Base-by-base conservation (phyloP, 1,140 invertebrate species). In the Drosophila pachea region DNA sequence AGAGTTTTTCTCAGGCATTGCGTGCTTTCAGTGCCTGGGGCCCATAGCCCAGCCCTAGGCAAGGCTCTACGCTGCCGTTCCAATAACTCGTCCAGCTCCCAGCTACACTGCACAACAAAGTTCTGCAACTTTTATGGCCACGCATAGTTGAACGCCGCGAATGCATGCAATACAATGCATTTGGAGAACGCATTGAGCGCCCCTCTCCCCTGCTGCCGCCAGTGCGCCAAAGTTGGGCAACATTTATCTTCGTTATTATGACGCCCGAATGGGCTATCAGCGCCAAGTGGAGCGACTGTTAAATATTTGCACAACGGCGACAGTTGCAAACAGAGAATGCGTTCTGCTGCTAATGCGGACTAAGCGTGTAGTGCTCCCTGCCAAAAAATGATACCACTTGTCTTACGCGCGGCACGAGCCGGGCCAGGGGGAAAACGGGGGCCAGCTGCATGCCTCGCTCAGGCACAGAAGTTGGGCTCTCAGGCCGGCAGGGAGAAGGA, bases 201-300 rank as follows among this genome's bases (percentile, higher is more conserved):
- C 45, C 8, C 40, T 14, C 29, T 12, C 52, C 62, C 74, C 61
- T 79, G 63, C 71, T 86, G 70, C 42, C 11, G 0, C 9, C 64
- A 74, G 66, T 22, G 22, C 22, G 22, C 22, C 22, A 79, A 84
- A 84, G 63, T 84, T 84, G 79, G 52, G 70, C 70, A 72, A 81
- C 81, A 84, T 84, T 84, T 84, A 84, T 84, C 81, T 86, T 84
- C 81, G 81, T 84, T 84, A 84, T 84, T 86, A 84, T 84, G 81
- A 86, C 81, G 81, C 81, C 84, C 81, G 74, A 84, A 84, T 79
- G 81, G 76, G 81, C 81, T 84, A 84, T 84, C 81, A 84, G 76
- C 81, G 74, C 50, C 58, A 74, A 79, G 53, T 73, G 54, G 73
- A 86, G 73, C 76, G 65, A 66, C 78, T 76, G 73, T 83, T 83